A percentile compares a stretch with the other conserved stretches of the same genome.
phyloP scores from a whole-genome alignment of 2,888 invertebrate species.

The Neoitamus cyanurus region DNA sequence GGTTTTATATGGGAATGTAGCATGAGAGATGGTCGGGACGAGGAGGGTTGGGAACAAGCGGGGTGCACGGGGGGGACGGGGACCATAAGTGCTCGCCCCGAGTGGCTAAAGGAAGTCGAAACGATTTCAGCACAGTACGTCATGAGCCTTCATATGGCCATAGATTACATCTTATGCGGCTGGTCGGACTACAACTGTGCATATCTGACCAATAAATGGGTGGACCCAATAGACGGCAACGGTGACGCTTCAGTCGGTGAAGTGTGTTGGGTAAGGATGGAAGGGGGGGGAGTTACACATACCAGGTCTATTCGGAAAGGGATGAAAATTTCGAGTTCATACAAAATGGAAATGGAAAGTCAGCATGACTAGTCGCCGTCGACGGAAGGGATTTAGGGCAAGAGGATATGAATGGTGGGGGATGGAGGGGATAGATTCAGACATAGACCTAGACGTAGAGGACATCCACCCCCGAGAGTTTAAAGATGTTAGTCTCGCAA shows the following conservation, averaged over 20 bases:
- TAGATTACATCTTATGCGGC: background rate
- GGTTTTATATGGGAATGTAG: background rate
- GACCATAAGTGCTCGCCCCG: slow-evolving; percentile 4
- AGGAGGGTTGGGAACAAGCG: no score
- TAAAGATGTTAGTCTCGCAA: background rate
- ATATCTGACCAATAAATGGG: background rate
- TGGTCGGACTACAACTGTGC: background rate
- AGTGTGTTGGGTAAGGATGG: background rate
- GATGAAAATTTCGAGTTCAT: background rate
- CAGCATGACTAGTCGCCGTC: background rate
- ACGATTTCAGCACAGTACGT: slow-evolving; percentile 8
- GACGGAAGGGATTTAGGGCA: background rate
- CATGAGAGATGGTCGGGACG: background rate
- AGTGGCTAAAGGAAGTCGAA: background rate
- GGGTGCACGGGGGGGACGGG: no score
- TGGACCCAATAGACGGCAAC: background rate
- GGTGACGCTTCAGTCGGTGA: no score
- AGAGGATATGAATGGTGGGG: no score
- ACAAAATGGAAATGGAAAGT: background rate
- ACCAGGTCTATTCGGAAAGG: background rate
- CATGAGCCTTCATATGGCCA: slow-evolving; percentile 18
- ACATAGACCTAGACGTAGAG: background rate
- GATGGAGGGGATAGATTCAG: background rate
- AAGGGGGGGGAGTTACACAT: background rate
- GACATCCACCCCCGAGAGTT: background rate